Conservation (phyloP, 2,113 vertebrate genomes). For the Bos taurus region ARS-UCD2.0 NC_037337.1:43292001-43292500, state of each 20-base stretch:
- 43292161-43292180: neutral
- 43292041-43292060: neutral
- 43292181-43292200: neutral
- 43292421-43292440: too few species aligned
- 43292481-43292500: too few species aligned
- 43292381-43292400: too few species aligned
- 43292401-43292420: too few species aligned
- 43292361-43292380: too few species aligned
- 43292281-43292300: too few species aligned
- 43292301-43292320: too few species aligned
- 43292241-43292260: neutral
- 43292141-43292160: neutral
- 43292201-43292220: neutral
- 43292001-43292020: fast-evolving
- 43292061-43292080: neutral
- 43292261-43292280: neutral
- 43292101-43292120: neutral
- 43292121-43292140: neutral
- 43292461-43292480: too few species aligned
- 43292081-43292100: neutral
- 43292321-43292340: too few species aligned
- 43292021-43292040: neutral
- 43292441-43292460: too few species aligned
- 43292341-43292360: too few species aligned
- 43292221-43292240: neutral